Conservation (phyloP, 2,113 vertebrate species). For the Engraulis encrasicolus region DNA sequence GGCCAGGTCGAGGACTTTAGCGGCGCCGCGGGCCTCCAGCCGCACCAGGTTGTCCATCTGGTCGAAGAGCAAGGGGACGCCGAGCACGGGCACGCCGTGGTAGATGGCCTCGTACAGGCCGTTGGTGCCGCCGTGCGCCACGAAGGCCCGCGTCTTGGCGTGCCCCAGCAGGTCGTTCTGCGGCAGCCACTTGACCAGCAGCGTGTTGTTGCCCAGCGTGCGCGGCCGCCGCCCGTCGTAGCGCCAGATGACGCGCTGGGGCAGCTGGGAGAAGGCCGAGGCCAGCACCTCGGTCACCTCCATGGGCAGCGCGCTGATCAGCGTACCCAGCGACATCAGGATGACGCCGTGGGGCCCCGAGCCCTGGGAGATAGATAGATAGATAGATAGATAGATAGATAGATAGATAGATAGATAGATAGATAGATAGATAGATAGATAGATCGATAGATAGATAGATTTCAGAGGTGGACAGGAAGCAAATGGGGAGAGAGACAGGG, state of each 20-base stretch:
- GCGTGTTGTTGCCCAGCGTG: conserved; percentile 47
- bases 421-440: too few relatives aligned
- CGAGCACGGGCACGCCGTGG: conserved; percentile 48
- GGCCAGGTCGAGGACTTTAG: conserved; percentile 40
- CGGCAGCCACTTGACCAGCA: conserved; percentile 40
- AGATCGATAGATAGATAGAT: too few relatives aligned
- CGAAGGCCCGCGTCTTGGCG: conserved; percentile 42
- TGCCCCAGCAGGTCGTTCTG: conserved; percentile 56
- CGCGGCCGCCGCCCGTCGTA: conserved; percentile 19
- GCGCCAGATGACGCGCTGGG: conserved; percentile 54
- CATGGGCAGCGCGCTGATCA: conserved; percentile 40
- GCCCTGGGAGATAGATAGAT: too few relatives aligned
- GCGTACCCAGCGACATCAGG: conserved; percentile 50
- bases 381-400: too few relatives aligned
- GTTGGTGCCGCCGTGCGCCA: conserved; percentile 51
- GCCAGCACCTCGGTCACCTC: conserved; percentile 37
- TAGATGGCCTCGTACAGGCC: conserved; percentile 52
- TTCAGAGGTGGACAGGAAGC: too few relatives aligned
- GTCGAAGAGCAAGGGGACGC: conserved; percentile 49
- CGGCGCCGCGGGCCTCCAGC: conserved; percentile 39
- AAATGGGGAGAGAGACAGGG: too few relatives aligned
- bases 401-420: too few relatives aligned
- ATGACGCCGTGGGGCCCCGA: conserved; percentile 52
- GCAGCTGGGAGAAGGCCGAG: conserved; percentile 46
- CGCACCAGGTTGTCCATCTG: conserved; percentile 47